A percentile compares a stretch with the other conserved stretches of the same genome.
Evolutionary conservation across 1,140 invertebrate species (phyloP).

Genomic region (Limonius californicus): DNA sequence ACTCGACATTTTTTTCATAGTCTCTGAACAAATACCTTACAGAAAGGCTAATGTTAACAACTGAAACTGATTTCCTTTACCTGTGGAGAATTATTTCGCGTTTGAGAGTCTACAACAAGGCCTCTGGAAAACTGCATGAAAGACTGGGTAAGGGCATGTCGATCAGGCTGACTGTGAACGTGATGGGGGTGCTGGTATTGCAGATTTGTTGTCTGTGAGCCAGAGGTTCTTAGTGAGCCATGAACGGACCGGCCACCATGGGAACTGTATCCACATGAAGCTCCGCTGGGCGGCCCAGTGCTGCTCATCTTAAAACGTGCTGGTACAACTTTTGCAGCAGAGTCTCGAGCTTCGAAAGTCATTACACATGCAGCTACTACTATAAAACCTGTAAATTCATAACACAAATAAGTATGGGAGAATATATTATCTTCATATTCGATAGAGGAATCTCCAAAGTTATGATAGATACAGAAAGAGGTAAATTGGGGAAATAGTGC

Average conservation of each 20-base stretch:
- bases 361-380: slow-evolving; percentile 92
- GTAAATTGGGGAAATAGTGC: no score
- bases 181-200: slow-evolving; percentile 34
- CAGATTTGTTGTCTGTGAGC: slow-evolving; percentile 45
- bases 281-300: slow-evolving; percentile 34
- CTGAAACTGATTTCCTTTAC: neutral
- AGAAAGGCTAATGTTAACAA: neutral
- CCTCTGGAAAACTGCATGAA: slow-evolving; percentile 67
- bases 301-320: slow-evolving; percentile 64
- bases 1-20: no score
- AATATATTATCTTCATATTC: no score
- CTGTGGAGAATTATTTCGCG: slow-evolving; percentile 12
- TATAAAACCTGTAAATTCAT: slow-evolving; percentile 90
- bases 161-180: slow-evolving; percentile 41
- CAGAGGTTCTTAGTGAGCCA: slow-evolving; percentile 38
- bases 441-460: no score
- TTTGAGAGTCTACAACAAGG: slow-evolving; percentile 44
- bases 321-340: slow-evolving; percentile 81
- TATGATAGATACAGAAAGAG: no score
- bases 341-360: slow-evolving; percentile 88
- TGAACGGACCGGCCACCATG: slow-evolving; percentile 25
- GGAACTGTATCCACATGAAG: slow-evolving; percentile 17
- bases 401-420: no score
- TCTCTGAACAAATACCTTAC: no score
- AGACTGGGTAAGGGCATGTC: slow-evolving; percentile 63